phyloP scores from a whole-genome alignment of 2,888 invertebrate genomes.

The Pyrochroa serraticornis region DNA sequence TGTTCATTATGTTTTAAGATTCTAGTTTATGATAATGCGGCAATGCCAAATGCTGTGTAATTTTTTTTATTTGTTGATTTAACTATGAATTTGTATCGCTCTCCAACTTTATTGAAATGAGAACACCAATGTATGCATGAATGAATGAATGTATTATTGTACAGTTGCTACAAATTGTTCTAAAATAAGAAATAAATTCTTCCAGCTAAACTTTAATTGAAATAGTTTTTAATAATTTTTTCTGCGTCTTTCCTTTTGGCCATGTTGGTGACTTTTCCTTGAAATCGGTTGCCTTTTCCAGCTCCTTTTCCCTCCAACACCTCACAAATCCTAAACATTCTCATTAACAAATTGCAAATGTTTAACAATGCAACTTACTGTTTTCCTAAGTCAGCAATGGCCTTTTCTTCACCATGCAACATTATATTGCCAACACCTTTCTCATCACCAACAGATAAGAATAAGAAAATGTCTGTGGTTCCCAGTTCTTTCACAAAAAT shows the following conservation, averaged over 20 bases:
- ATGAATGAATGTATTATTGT: slow-evolving; percentile 15
- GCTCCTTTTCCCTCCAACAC: slow-evolving; percentile 79
- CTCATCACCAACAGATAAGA: slow-evolving; percentile 75
- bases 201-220: slow-evolving; percentile 44
- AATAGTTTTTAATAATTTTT: slow-evolving; percentile 65
- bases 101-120: slow-evolving; percentile 14
- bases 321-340: slow-evolving; percentile 67
- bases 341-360: no score
- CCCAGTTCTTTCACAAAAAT: slow-evolving; percentile 70
- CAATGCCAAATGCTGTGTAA: neutral
- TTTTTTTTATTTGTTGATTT: slow-evolving; percentile 17
- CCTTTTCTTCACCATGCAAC: slow-evolving; percentile 63
- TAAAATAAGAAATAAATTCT: slow-evolving; percentile 6
- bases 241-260: slow-evolving; percentile 69
- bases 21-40: no score
- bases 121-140: slow-evolving; percentile 17
- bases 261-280: slow-evolving; percentile 77
- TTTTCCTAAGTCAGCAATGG: slow-evolving; percentile 63
- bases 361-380: slow-evolving; percentile 64
- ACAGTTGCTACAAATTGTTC: slow-evolving; percentile 5
- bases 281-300: slow-evolving; percentile 73
- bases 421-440: slow-evolving; percentile 65
- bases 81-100: no score
- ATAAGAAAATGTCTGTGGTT: slow-evolving; percentile 64
- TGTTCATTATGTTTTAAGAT: no score